Base-by-base conservation (phyloP, 1,140 invertebrate genomes). In the Drosophila pallidifrons region DNA sequence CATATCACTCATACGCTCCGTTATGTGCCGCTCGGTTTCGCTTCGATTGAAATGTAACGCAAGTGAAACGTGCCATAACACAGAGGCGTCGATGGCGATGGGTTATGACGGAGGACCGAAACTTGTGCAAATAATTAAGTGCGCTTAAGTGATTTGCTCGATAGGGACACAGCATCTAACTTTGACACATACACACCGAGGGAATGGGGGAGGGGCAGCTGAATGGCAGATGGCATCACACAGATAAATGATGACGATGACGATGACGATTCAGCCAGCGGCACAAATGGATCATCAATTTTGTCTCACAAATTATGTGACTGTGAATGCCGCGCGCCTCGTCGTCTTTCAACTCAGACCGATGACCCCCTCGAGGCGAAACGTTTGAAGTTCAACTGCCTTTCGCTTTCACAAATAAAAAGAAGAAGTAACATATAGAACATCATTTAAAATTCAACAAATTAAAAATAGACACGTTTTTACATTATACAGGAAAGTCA, bases 111-210 rank as follows among this genome's bases (percentile, higher is more conserved):
- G 41, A 30, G 35, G 16, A 57, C 15, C 83, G 69, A 79, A 89
- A 88, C 83, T 88, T 83, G 80, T 81, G 85, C 83, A 89, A 88
- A 88, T 88, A 88, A 88, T 88, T 88, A 88, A 89, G 83, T 88
- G 85, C 85, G 85, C 83, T 88, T 88, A 88, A 88, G 83, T 89
- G 83, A 88, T 88, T 89, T 89, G 81, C 71, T 64, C 68, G 75
- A 81, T 69, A 63, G 65, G 67, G 77, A 85, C 74, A 70, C 74
- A 70, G 54, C 63, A 52, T 70, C 61, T 4, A 60, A 60, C n/a
- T 28, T 8, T 30, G 28, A 6, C 16, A 61, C 10, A 43, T 3
- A 43, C 5, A 20, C 20, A 25, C 2, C 20, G 20, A 25, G 35
- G 15, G 32, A 7, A 4, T 0, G 25, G 6, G 7, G 28, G 1